Evolutionary conservation across 2,888 invertebrate genomes (phyloP).

Genomic region (Noctua janthina): DNA sequence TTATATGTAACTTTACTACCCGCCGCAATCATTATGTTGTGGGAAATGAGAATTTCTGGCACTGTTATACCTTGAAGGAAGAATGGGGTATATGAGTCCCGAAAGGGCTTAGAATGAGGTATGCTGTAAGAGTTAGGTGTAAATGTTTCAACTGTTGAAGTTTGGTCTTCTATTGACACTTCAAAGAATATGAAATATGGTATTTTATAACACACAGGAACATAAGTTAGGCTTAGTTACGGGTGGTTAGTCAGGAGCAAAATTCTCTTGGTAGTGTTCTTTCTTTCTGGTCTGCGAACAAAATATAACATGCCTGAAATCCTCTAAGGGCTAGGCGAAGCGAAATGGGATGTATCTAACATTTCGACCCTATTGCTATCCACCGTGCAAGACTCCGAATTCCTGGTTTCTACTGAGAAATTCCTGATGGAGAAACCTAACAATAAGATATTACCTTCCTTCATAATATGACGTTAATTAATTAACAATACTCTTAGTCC

Average conservation of each 20-base stretch:
- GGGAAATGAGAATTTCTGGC: constrained; percentile 51
- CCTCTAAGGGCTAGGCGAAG: not conserved
- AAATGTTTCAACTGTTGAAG: not conserved
- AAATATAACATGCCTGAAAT: not conserved
- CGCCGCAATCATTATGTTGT: constrained; percentile 59
- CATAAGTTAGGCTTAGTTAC: not conserved
- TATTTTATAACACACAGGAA: too few relatives aligned
- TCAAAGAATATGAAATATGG: not conserved
- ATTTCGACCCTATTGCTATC: not conserved
- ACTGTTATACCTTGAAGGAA: constrained; percentile 29
- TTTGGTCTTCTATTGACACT: not conserved
- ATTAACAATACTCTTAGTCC: not conserved
- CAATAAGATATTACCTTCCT: not conserved
- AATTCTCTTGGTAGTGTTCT: not conserved
- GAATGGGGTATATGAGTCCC: not conserved
- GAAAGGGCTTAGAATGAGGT: constrained; percentile 13
- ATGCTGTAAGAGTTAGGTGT: not conserved
- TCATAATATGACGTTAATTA: not conserved
- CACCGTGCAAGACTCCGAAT: not conserved
- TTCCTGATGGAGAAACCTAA: not conserved
- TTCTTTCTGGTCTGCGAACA: not conserved
- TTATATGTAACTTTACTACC: constrained; percentile 70
- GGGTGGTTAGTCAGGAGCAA: not conserved
- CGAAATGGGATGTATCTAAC: not conserved
- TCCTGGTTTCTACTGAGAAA: not conserved